Conservation (phyloP, 2,888 invertebrate species). For the Protula sp. region DNA sequence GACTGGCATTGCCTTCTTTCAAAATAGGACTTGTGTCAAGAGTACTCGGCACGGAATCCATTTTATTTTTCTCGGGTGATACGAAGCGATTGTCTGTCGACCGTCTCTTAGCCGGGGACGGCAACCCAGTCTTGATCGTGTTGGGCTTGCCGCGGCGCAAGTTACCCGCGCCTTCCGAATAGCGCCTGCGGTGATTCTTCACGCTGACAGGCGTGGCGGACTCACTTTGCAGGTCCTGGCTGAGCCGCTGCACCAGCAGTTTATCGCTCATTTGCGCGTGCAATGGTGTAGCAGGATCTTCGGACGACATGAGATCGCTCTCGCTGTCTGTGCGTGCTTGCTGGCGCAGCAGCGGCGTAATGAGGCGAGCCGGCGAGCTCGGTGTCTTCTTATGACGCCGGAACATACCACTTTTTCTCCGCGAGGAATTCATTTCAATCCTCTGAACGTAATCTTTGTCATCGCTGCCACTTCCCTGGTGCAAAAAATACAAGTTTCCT, state of each 20-base stretch:
- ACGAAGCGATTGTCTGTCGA: slow-evolving; percentile 1
- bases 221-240: slow-evolving; percentile 10
- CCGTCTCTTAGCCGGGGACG: slow-evolving; percentile 10
- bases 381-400: slow-evolving; percentile 20
- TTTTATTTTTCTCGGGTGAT: neutral
- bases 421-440: too few relatives aligned
- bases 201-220: slow-evolving; percentile 18
- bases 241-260: too few relatives aligned
- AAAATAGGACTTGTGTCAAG: slow-evolving; percentile 22
- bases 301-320: slow-evolving; percentile 32
- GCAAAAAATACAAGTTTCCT: too few relatives aligned
- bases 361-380: slow-evolving; percentile 23
- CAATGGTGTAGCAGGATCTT: too few relatives aligned
- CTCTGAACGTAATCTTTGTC: too few relatives aligned
- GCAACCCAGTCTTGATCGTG: slow-evolving; percentile 35
- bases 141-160: slow-evolving; percentile 36
- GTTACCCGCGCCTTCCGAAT: neutral
- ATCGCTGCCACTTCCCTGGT: too few relatives aligned
- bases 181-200: slow-evolving; percentile 3
- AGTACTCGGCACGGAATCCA: slow-evolving; percentile 8
- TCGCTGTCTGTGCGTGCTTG: slow-evolving; percentile 6
- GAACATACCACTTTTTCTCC: slow-evolving; percentile 16
- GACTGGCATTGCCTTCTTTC: neutral
- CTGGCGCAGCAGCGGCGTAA: slow-evolving; percentile 5
- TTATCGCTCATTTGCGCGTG: too few relatives aligned